A percentile compares a stretch with the other conserved stretches of the same genome.
Conservation (phyloP, 2,888 invertebrate genomes). For the Trachelus tabidus region DNA sequence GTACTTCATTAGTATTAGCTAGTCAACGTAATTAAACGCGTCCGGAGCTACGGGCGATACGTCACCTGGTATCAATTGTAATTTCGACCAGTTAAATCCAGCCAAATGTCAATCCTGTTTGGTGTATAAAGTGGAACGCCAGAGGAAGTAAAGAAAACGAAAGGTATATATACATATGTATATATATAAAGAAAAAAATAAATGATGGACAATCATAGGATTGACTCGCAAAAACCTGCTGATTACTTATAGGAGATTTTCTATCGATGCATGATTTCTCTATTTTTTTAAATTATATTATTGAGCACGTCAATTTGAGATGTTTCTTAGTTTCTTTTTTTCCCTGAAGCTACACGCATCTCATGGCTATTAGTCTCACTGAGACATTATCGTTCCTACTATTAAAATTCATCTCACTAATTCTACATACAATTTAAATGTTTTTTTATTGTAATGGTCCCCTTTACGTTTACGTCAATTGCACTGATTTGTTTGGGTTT, state of each 20-base stretch:
- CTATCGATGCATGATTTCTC: not conserved
- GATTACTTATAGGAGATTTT: not conserved
- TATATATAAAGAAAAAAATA: not conserved
- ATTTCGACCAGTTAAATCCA: not conserved
- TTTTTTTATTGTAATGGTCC: not conserved
- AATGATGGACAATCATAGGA: not conserved
- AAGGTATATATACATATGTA: not conserved
- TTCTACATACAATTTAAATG: constrained; percentile 5
- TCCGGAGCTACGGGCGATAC: constrained; percentile 2
- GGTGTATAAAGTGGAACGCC: not conserved
- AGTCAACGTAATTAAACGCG: constrained; percentile 41
- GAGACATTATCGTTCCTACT: constrained; percentile 29
- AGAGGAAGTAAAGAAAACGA: not conserved
- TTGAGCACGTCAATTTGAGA: not conserved
- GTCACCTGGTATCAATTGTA: not conserved
- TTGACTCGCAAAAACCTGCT: not conserved
- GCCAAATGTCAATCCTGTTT: not conserved
- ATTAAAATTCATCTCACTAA: constrained; percentile 24
- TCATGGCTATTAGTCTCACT: not conserved
- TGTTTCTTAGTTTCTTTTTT: not conserved
- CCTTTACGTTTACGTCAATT: not conserved
- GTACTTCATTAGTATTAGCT: constrained; percentile 54
- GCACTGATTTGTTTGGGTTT: not conserved
- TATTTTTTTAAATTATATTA: not conserved
- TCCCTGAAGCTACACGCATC: not conserved